Evolutionary conservation across 2,888 invertebrate species (phyloP).

Genomic region (Pyralis farinalis): DNA sequence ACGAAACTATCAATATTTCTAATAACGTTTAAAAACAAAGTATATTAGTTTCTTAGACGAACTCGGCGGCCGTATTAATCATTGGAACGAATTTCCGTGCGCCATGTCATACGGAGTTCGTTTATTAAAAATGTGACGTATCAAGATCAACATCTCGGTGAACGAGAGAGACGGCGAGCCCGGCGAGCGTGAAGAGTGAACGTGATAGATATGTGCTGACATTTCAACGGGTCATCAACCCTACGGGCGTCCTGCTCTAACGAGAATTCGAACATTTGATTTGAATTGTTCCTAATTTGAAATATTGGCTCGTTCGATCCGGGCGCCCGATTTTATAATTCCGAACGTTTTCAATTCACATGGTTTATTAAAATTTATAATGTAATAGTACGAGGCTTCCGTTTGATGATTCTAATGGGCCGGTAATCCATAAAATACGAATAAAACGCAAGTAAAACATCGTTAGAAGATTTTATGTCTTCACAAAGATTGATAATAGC

Average conservation of each 20-base stretch:
- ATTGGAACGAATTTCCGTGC: slow-evolving; percentile 78
- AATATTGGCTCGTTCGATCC: slow-evolving; percentile 61
- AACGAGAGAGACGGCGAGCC: slow-evolving; percentile 53
- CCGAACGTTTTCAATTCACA: slow-evolving; percentile 43
- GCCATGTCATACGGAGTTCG: slow-evolving; percentile 78
- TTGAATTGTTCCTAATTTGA: slow-evolving; percentile 80
- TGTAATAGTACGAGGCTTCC: slow-evolving; percentile 61
- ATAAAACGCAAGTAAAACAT: slow-evolving; percentile 52
- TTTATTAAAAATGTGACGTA: slow-evolving; percentile 82
- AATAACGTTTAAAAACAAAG: slow-evolving; percentile 78
- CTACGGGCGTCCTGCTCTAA: slow-evolving; percentile 77
- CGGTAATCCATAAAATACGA: slow-evolving; percentile 50
- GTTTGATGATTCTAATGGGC: slow-evolving; percentile 63
- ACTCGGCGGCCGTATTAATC: slow-evolving; percentile 75
- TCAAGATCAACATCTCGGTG: slow-evolving; percentile 79
- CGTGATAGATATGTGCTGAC: slow-evolving; percentile 67
- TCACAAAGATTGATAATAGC: slow-evolving; percentile 54
- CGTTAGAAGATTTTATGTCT: slow-evolving; percentile 53
- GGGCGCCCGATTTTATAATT: slow-evolving; percentile 49
- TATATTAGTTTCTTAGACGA: slow-evolving; percentile 70
- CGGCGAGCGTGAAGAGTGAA: slow-evolving; percentile 41
- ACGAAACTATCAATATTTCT: slow-evolving; percentile 80
- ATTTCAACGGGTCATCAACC: slow-evolving; percentile 80
- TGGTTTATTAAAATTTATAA: slow-evolving; percentile 63
- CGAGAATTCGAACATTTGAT: slow-evolving; percentile 79